Percentiles rank a stretch among this genome's conserved stretches.
Evolutionary conservation across 2,113 vertebrate species (phyloP).

Genomic region (Grammomys surdaster): DNA sequence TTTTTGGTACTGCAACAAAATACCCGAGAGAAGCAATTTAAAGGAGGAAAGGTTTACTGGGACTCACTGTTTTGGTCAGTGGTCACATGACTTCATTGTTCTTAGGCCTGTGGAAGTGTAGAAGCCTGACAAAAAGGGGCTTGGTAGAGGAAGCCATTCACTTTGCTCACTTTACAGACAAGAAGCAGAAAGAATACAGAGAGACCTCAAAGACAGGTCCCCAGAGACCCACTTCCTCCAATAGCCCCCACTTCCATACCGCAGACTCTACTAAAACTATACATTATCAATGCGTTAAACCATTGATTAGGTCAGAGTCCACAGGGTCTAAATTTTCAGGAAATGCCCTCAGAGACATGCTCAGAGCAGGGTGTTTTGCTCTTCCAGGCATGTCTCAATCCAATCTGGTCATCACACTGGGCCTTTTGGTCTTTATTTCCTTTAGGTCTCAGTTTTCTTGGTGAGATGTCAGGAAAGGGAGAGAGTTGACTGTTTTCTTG

Average conservation of each 20-base stretch:
- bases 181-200: background rate
- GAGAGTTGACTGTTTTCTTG: background rate
- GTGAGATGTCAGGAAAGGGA: background rate
- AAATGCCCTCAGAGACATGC: background rate
- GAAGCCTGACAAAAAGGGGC: background rate
- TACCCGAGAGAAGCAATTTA: background rate
- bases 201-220: background rate
- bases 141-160: background rate
- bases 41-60: background rate
- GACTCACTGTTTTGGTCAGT: background rate
- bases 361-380: too few species aligned
- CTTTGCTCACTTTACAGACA: background rate
- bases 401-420: too few species aligned
- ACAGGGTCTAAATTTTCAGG: background rate
- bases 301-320: background rate
- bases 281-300: background rate
- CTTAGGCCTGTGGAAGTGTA: background rate
- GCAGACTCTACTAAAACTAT: background rate
- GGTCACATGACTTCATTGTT: background rate
- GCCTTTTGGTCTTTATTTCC: background rate
- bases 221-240: background rate
- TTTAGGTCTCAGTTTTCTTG: conserved; percentile 5
- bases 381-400: background rate
- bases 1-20: background rate
- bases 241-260: background rate